Evolutionary conservation across 2,888 invertebrate genomes (phyloP).

Genomic region (Entomobrya multifasciata): DNA sequence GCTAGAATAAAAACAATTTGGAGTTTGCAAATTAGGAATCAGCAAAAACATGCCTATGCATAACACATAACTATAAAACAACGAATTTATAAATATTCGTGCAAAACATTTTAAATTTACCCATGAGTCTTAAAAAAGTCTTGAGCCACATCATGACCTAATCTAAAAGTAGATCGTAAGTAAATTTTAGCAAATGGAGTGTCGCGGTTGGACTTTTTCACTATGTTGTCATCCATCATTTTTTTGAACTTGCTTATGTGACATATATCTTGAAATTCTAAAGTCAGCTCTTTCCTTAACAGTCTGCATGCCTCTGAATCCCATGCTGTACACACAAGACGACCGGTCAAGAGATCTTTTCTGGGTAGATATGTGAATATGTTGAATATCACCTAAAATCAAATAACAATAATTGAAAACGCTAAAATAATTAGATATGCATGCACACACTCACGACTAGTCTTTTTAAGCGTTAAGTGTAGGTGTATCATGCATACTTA

Average conservation of each 20-base stretch:
- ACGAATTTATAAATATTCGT: too few relatives aligned
- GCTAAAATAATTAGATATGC: background rate
- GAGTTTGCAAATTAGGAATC: too few relatives aligned
- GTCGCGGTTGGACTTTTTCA: constrained; percentile 46
- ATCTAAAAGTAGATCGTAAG: constrained; percentile 57
- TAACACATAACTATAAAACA: too few relatives aligned
- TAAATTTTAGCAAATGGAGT: constrained; percentile 62
- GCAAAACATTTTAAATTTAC: too few relatives aligned
- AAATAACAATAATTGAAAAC: background rate
- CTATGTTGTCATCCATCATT: constrained; percentile 56
- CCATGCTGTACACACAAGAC: constrained; percentile 60
- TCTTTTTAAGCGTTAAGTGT: too few relatives aligned
- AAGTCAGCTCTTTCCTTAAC: constrained; percentile 49
- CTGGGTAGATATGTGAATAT: constrained; percentile 52
- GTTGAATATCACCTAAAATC: constrained; percentile 56
- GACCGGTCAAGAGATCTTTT: constrained; percentile 52
- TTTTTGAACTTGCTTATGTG: constrained; percentile 64
- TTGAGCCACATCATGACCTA: constrained; percentile 65
- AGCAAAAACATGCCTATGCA: too few relatives aligned
- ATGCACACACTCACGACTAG: too few relatives aligned
- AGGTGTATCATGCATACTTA: too few relatives aligned
- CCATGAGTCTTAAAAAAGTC: constrained; percentile 68
- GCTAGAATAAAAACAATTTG: too few relatives aligned
- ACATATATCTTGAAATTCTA: constrained; percentile 66
- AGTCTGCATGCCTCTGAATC: constrained; percentile 60